These are phyloP conservation scores for Holacanthus passer DNA, from an alignment of 2,113 vertebrate species.

Conservation along the genomic window DNA sequence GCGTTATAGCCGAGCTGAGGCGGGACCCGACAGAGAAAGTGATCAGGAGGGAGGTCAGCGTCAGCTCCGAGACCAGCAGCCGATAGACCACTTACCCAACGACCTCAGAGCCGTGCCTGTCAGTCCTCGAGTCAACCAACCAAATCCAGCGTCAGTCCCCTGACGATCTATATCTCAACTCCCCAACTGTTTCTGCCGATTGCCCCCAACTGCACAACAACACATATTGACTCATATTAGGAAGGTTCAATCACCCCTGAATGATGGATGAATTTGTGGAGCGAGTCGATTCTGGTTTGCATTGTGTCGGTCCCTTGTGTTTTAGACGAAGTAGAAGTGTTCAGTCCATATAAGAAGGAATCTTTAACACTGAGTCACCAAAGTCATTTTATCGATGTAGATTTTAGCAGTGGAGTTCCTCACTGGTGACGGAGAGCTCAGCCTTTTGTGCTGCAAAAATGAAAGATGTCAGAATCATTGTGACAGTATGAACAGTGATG, in stretches of 20 bases:
- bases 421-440: background rate
- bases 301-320: background rate
- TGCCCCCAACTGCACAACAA: slow-evolving; percentile 18
- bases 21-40: background rate
- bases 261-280: slow-evolving; percentile 61
- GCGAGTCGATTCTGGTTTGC: background rate
- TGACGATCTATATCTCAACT: slow-evolving; percentile 42
- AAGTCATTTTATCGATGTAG: background rate
- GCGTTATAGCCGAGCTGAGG: background rate
- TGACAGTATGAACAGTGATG: too few species aligned
- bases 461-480: too few species aligned
- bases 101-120: slow-evolving; percentile 53
- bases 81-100: slow-evolving; percentile 30
- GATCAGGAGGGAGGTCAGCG: slow-evolving; percentile 24
- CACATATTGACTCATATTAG: slow-evolving; percentile 35
- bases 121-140: slow-evolving; percentile 36
- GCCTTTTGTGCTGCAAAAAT: too few species aligned
- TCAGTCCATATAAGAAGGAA: background rate
- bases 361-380: background rate
- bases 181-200: slow-evolving; percentile 9
- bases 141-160: slow-evolving; percentile 18
- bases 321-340: background rate
- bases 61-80: slow-evolving; percentile 10
- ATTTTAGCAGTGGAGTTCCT: background rate
- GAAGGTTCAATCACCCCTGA: slow-evolving; percentile 42